Conservation (phyloP, 2,113 vertebrate species). For the Lucifuga dentata region DNA sequence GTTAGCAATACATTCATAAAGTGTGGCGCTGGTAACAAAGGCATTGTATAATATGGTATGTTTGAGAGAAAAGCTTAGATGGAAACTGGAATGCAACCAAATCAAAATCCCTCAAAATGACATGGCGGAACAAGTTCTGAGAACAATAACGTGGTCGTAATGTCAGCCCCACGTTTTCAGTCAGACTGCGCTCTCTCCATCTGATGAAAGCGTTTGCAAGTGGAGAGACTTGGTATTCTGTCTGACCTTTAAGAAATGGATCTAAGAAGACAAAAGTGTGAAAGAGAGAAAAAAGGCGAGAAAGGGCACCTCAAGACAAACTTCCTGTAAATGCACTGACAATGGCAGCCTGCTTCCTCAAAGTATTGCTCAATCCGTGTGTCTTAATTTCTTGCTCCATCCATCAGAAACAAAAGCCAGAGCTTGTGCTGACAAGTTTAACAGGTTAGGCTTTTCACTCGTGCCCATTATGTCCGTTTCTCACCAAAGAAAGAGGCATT, state of each 20-base stretch:
- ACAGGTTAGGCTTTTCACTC: conserved; percentile 53
- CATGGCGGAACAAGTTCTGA: neutral
- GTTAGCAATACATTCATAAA: conserved; percentile 15
- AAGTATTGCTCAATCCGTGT: conserved; percentile 38
- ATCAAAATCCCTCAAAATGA: conserved; percentile 37
- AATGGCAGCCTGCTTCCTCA: conserved; percentile 12
- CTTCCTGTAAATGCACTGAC: conserved; percentile 32
- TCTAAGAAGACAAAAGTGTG: conserved; percentile 30
- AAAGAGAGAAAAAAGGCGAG: conserved; percentile 23
- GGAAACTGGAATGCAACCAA: conserved; percentile 24
- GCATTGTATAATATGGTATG: too few species aligned
- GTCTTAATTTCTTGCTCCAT: conserved; percentile 56
- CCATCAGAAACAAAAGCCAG: conserved; percentile 62
- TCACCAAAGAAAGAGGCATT: conserved; percentile 41
- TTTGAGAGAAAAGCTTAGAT: neutral
- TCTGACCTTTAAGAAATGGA: conserved; percentile 55
- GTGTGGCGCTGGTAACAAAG: too few species aligned
- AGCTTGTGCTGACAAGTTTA: conserved; percentile 43
- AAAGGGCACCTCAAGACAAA: neutral
- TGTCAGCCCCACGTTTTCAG: conserved; percentile 34
- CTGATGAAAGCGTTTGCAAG: conserved; percentile 45
- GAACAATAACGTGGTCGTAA: conserved; percentile 29
- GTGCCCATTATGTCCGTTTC: conserved; percentile 60
- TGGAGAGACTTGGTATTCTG: conserved; percentile 8
- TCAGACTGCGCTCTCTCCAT: conserved; percentile 13